phyloP scores from a whole-genome alignment of 2,888 invertebrate genomes.

The Myathropa florea region DNA sequence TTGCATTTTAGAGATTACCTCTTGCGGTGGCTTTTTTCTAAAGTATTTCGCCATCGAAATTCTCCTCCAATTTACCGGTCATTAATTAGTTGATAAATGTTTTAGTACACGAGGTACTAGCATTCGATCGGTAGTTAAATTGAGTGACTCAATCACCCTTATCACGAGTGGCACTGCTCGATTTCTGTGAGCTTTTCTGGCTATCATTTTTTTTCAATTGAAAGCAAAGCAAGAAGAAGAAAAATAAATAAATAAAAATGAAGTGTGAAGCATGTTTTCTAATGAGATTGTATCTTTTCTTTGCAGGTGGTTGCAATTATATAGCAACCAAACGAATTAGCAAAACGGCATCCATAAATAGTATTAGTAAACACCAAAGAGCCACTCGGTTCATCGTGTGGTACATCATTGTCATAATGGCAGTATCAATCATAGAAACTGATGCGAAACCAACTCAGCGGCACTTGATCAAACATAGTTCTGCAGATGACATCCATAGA shows the following conservation, averaged over 20 bases:
- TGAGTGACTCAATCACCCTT: not conserved
- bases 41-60: not conserved
- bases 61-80: too few relatives aligned
- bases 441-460: constrained; percentile 54
- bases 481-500: not conserved
- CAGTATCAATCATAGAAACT: constrained; percentile 60
- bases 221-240: too few relatives aligned
- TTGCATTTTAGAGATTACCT: too few relatives aligned
- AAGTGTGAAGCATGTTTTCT: not conserved
- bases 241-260: not conserved
- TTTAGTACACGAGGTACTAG: not conserved
- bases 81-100: too few relatives aligned
- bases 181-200: not conserved
- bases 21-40: too few relatives aligned
- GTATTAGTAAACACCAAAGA: constrained; percentile 59
- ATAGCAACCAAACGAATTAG: constrained; percentile 68
- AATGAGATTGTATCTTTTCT: not conserved
- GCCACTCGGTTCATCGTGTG: constrained; percentile 65
- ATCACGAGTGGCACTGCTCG: not conserved
- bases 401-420: constrained; percentile 50
- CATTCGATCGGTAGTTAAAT: not conserved
- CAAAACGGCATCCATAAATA: constrained; percentile 70
- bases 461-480: constrained; percentile 5
- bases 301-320: constrained; percentile 68
- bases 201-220: not conserved